Evolutionary conservation across 1,140 invertebrate genomes (phyloP).

Genomic region (Trichogramma pretiosum): DNA sequence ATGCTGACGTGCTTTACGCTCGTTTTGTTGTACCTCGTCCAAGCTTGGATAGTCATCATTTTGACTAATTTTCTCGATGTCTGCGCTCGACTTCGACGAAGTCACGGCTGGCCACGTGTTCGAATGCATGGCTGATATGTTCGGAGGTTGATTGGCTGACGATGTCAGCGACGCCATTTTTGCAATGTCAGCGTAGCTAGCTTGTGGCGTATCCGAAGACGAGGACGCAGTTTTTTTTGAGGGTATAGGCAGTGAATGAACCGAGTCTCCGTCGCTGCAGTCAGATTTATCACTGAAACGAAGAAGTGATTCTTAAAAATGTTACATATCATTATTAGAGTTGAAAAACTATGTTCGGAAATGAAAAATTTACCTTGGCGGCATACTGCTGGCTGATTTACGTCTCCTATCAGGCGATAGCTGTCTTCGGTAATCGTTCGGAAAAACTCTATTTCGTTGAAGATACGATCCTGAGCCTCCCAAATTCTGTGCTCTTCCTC

Average conservation of each 20-base stretch:
- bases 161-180: constrained; percentile 48
- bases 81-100: constrained; percentile 27
- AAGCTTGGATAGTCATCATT: constrained; percentile 42
- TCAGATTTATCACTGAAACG: constrained; percentile 62
- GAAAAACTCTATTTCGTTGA: constrained; percentile 35
- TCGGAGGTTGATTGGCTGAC: constrained; percentile 30
- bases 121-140: constrained; percentile 30
- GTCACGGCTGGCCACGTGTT: constrained; percentile 33
- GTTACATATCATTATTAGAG: constrained; percentile 1
- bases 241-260: constrained; percentile 61
- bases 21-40: constrained; percentile 35
- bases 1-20: constrained; percentile 17
- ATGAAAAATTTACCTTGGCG: constrained; percentile 35
- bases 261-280: constrained; percentile 64
- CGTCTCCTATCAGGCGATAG: constrained; percentile 38
- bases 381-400: constrained; percentile 43
- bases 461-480: constrained; percentile 36
- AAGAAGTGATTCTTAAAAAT: no score
- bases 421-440: constrained; percentile 37
- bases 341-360: background rate
- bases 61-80: constrained; percentile 31
- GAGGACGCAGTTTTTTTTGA: constrained; percentile 43
- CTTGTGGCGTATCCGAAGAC: constrained; percentile 50
- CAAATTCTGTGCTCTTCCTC: constrained; percentile 39
- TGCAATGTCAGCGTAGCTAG: constrained; percentile 67